Percentiles rank a stretch among this genome's conserved stretches.
phyloP scores from a whole-genome alignment of 2,888 invertebrate species.

The Lepidocyrtoides sp. region DNA sequence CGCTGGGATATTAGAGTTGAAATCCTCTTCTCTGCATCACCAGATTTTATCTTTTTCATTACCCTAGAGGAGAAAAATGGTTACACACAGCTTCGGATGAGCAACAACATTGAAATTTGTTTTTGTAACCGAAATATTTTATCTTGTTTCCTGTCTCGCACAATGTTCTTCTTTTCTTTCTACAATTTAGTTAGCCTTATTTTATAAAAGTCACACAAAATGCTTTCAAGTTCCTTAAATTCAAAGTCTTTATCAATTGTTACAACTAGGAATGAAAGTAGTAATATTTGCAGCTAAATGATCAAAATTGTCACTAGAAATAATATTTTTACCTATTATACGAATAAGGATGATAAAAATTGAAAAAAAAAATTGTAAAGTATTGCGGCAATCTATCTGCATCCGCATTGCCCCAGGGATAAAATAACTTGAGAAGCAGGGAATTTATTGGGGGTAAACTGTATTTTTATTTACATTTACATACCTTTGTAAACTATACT shows the following conservation, averaged over 20 bases:
- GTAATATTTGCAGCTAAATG: neutral
- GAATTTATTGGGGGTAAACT: neutral
- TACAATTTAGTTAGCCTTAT: neutral
- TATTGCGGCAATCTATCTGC: neutral
- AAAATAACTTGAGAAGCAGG: neutral
- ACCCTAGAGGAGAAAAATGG: slow-evolving; percentile 86
- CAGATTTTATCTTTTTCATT: slow-evolving; percentile 86
- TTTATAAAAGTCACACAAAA: neutral
- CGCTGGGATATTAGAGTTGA: slow-evolving; percentile 69
- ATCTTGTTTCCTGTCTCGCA: neutral
- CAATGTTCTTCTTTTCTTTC: neutral
- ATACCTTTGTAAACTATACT: slow-evolving; percentile 23
- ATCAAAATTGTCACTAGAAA: neutral
- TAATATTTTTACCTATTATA: neutral
- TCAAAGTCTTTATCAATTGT: neutral
- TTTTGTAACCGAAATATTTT: neutral
- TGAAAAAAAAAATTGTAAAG: neutral
- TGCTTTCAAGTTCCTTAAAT: neutral
- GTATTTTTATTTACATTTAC: slow-evolving; percentile 46
- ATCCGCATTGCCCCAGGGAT: slow-evolving; percentile 51
- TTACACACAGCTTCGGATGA: slow-evolving; percentile 46
- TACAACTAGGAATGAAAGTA: neutral
- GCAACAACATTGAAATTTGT: slow-evolving; percentile 35
- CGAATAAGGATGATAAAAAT: neutral
- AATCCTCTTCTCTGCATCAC: slow-evolving; percentile 86